A percentile compares a stretch with the other conserved stretches of the same genome.
Conservation (phyloP, 2,888 invertebrate species). For the Dynastes hyllus region DNA sequence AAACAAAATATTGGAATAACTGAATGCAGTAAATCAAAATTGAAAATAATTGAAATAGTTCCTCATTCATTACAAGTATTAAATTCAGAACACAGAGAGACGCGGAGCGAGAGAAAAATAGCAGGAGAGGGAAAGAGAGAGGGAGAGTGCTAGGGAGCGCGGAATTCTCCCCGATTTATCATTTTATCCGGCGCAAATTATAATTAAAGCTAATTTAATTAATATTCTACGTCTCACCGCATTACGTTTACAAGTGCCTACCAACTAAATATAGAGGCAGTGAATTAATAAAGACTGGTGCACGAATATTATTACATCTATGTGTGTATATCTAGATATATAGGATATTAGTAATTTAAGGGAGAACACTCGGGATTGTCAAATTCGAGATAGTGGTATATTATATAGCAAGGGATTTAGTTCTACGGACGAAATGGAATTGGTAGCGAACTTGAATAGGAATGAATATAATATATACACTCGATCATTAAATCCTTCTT, state of each 20-base stretch:
- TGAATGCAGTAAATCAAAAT: constrained; percentile 61
- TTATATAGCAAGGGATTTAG: constrained; percentile 8
- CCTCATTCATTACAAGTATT: constrained; percentile 63
- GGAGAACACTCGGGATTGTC: constrained; percentile 19
- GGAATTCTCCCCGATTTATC: constrained; percentile 63
- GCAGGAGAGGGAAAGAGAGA: constrained; percentile 17
- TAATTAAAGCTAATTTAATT: constrained; percentile 63
- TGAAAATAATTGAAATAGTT: constrained; percentile 65
- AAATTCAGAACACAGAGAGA: constrained; percentile 57
- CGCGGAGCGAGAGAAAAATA: neutral
- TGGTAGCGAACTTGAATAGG: neutral
- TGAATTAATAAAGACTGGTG: constrained; percentile 42
- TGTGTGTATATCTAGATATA: constrained; percentile 28
- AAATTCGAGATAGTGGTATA: constrained; percentile 22
- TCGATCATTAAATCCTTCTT: too few species aligned
- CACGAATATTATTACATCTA: constrained; percentile 29
- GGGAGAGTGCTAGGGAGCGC: constrained; percentile 50
- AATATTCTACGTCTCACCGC: constrained; percentile 59
- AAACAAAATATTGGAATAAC: constrained; percentile 58
- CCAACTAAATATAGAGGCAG: constrained; percentile 40
- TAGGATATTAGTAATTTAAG: constrained; percentile 28
- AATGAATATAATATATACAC: too few species aligned
- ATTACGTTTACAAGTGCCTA: constrained; percentile 46
- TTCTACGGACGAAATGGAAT: neutral
- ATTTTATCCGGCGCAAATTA: constrained; percentile 62